phyloP scores from a whole-genome alignment of 2,113 vertebrate genomes.

The Phyllostomus discolor region DNA sequence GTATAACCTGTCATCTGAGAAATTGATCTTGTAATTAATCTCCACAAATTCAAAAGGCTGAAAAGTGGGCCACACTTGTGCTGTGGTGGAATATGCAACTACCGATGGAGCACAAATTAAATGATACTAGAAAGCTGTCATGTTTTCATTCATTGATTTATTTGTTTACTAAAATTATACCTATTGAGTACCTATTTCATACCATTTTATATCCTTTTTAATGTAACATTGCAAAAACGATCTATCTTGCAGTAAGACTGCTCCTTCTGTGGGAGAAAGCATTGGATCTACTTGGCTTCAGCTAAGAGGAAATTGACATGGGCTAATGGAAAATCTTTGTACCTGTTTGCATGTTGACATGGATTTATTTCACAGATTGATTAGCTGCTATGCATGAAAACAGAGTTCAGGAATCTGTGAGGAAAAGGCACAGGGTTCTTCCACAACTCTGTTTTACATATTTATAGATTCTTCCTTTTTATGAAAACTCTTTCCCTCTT shows the following conservation, averaged over 20 bases:
- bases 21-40: background rate
- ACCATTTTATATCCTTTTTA: background rate
- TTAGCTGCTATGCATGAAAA: background rate
- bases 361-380: background rate
- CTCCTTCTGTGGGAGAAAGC: background rate
- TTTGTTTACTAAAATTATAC: background rate
- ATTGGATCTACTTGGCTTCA: background rate
- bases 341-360: background rate
- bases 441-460: background rate
- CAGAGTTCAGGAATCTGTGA: background rate
- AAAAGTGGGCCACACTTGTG: background rate
- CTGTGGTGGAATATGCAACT: background rate
- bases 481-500: background rate
- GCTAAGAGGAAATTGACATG: background rate
- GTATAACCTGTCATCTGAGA: background rate
- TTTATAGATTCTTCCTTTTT: background rate
- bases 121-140: background rate
- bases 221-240: background rate
- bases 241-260: background rate
- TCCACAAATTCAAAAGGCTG: background rate
- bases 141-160: background rate
- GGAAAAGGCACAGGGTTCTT: background rate
- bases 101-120: background rate
- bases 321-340: conserved; percentile 10
- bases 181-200: background rate